Evolutionary conservation across 2,113 vertebrate species (phyloP).

Genomic region (Ptyas mucosa): DNA sequence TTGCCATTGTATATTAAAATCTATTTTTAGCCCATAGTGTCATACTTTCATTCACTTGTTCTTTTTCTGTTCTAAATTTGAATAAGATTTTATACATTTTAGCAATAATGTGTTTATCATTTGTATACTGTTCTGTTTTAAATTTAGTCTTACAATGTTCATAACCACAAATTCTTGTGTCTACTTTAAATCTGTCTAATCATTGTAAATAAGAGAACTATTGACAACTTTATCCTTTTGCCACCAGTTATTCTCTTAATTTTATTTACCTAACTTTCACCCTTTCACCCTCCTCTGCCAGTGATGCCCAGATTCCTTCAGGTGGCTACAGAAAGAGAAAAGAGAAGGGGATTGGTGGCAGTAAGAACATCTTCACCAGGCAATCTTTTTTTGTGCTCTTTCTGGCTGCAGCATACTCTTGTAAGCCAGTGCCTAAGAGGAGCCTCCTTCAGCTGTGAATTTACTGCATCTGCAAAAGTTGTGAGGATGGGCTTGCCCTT

Average conservation of each 20-base stretch:
- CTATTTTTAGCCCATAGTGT: not conserved
- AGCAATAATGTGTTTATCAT: not conserved
- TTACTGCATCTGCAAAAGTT: slow-evolving; percentile 63
- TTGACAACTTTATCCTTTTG: not conserved
- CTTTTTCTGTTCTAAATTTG: not conserved
- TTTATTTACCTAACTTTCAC: not conserved
- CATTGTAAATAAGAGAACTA: not conserved
- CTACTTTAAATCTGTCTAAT: not conserved
- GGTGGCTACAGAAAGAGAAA: not conserved
- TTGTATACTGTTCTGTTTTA: not conserved
- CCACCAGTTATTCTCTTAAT: not conserved
- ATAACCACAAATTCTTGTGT: not conserved
- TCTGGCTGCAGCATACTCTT: not conserved
- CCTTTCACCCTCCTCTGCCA: not conserved
- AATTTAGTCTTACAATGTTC: not conserved
- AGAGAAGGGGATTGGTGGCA: not conserved
- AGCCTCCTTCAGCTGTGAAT: not conserved
- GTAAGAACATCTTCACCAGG: not conserved
- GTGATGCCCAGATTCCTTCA: not conserved
- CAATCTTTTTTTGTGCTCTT: not conserved
- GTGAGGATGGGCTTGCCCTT: slow-evolving; percentile 66
- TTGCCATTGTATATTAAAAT: not conserved
- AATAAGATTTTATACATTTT: not conserved
- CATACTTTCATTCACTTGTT: not conserved
- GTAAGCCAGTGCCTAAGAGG: not conserved